Evolutionary conservation across 2,797 vertebrate genomes (phyloP).

Genomic region (Paratrypauchen microcephalus): DNA sequence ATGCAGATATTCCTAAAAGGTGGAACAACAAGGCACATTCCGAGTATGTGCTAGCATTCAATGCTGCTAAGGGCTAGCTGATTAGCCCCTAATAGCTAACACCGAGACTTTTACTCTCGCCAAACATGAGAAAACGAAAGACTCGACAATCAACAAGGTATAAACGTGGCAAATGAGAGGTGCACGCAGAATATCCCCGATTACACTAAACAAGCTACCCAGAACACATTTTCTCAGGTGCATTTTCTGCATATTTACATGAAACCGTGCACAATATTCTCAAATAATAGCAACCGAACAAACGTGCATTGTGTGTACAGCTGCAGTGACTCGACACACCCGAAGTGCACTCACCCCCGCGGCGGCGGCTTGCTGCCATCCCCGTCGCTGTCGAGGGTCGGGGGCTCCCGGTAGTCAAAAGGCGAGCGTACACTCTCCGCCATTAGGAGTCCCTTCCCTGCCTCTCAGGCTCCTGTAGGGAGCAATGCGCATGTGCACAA

Average conservation of each 20-base stretch:
- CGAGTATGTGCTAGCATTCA: slow-evolving; percentile 49
- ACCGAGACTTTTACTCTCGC: slow-evolving; percentile 27
- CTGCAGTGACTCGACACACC: neutral
- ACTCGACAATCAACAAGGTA: neutral
- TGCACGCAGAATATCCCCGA: neutral
- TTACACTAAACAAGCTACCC: neutral
- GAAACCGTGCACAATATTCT: slow-evolving; percentile 52
- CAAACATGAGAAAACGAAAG: slow-evolving; percentile 38
- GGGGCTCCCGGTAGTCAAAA: slow-evolving; percentile 85
- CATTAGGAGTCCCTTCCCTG: slow-evolving; percentile 80
- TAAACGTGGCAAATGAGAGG: neutral
- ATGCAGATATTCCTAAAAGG: neutral
- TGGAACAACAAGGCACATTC: neutral
- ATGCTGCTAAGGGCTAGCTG: slow-evolving; percentile 61
- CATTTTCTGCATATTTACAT: slow-evolving; percentile 40
- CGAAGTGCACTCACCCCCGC: slow-evolving; percentile 72
- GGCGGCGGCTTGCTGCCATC: slow-evolving; percentile 82
- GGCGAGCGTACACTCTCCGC: slow-evolving; percentile 85
- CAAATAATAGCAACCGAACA: slow-evolving; percentile 48
- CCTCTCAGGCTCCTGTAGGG: slow-evolving; percentile 66
- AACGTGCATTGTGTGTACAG: slow-evolving; percentile 38
- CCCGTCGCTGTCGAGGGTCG: slow-evolving; percentile 85
- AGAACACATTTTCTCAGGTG: neutral
- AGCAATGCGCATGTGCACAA: slow-evolving; percentile 70
- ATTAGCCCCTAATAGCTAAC: slow-evolving; percentile 64